Evolutionary conservation across 2,888 invertebrate genomes (phyloP), one percentile per base, ranked within the genome.

Genomic region (Cryptosula pallasiana): DNA sequence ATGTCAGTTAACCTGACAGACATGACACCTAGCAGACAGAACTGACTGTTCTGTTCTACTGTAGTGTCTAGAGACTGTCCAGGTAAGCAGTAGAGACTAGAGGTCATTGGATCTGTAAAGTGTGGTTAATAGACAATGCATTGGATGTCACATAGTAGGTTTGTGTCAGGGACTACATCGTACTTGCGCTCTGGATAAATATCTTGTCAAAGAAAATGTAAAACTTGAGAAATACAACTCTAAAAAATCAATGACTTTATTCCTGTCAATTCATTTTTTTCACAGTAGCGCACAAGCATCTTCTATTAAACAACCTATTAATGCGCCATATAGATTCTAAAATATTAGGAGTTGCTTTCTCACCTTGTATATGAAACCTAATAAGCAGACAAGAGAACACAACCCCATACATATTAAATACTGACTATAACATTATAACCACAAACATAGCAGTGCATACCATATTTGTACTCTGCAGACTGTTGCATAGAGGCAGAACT

Each of bases 1-100:
- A 92, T 91, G 79, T 92, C 91, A 72, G 89, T 88, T 75, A 93
- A 85, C 72, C 89, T 88, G 35, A 93, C 87, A n/a, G 86, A 85
- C 86, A 92, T 91, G 71, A 91, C 90, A 81, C 93, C 92, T 75
- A 93, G 82, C 74, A 91, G 80, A 81, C 90, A 91, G 29, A 73
- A 72, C 69, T 81, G 77, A 35, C 63, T 63, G 1, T 63, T 20
- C 3, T 32, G 29, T n/a, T 63, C 63, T 27, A 63, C 9, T 32
- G 63, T n/a, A 13, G 63, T 13, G 25, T 63, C 63, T 34, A 63
- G 32, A 5, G 32, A 29, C 20, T 63, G 25, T 9, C 27, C 63
- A 3, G 63, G 27, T 25, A 5, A 16, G 34, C 63, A 63, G 63
- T 63, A 63, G 13, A 63, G 20, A 32, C 63, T 63, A 9, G 63